A percentile compares a stretch with the other conserved stretches of the same genome.
phyloP scores from a whole-genome alignment of 2,797 vertebrate species.

The Craterocephalus amniculus region DNA sequence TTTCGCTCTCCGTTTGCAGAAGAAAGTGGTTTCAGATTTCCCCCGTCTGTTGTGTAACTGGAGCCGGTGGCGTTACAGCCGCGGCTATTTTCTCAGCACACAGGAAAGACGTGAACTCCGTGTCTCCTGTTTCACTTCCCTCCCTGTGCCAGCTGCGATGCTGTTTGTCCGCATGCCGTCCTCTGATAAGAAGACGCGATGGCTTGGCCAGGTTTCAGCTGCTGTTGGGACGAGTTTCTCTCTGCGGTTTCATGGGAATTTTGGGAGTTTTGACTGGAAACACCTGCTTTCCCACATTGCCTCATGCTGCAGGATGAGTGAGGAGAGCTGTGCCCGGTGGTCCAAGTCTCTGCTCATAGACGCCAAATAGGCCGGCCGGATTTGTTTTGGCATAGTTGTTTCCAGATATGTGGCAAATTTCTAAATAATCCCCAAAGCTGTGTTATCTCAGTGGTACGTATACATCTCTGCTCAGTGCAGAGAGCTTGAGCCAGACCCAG shows the following conservation, averaged over 20 bases:
- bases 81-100: slow-evolving; percentile 45
- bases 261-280: slow-evolving; percentile 24
- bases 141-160: slow-evolving; percentile 60
- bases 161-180: slow-evolving; percentile 43
- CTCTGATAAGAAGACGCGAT: slow-evolving; percentile 44
- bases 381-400: slow-evolving; percentile 25
- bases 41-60: slow-evolving; percentile 18
- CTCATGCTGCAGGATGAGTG: background rate
- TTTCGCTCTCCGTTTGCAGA: too few relatives aligned
- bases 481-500: slow-evolving; percentile 12
- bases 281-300: background rate
- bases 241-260: slow-evolving; percentile 9
- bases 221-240: slow-evolving; percentile 8
- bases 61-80: background rate
- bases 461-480: background rate
- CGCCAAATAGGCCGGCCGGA: slow-evolving; percentile 10
- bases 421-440: slow-evolving; percentile 24
- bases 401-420: slow-evolving; percentile 11
- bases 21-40: slow-evolving; percentile 22
- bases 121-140: slow-evolving; percentile 67
- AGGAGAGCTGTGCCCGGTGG: background rate
- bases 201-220: slow-evolving; percentile 33
- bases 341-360: slow-evolving; percentile 17
- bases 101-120: slow-evolving; percentile 74
- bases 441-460: background rate